Evolutionary conservation across 2,113 vertebrate genomes (phyloP), one percentile per base, ranked within the genome.

Genomic region (Bagarius yarrelli): DNA sequence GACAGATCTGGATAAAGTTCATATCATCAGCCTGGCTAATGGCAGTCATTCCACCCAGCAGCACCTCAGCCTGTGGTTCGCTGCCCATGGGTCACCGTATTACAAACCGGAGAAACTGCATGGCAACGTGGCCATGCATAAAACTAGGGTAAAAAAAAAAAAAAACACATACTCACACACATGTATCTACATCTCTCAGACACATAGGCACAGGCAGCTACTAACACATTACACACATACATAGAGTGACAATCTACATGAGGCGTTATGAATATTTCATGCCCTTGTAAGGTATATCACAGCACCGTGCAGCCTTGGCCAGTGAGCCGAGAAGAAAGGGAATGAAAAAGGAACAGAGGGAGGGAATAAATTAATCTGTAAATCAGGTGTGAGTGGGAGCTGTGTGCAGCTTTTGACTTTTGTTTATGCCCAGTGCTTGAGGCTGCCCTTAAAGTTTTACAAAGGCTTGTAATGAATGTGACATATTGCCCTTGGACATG

Each of bases 51-150:
- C 55, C 32, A 90, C 85, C 6, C 79, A 71, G 30, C 89, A 1
- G 71, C 90, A 90, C 25, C 61, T 93, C 77, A 91, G 91, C 64
- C 79, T 95, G 47, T 96, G 95, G 95, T 95, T 96, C 44, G 88
- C 92, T 1, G 92, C 93, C 64, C 92, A 90, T 25, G 94, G 94
- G 59, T 92, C 94, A 0, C 89, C 93, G 3, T 94, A 93, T 84
- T 93, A 93, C 85, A 94, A 89, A 86, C 83, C 93, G 0, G 95
- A 95, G 89, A 96, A 93, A 85, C 92, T 96, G 40, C 95, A 94
- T 9, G 95, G 95, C 52, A 93, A 93, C 8, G 87, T 96, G 78
- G 94, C 92, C 2, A 91, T 88, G 0, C 91, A 92, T 84, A 95
- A 88, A 88, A 85, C 79, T 0, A 90, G 92, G 94, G 95, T 97